Evolutionary conservation across 92 coral and sea anemone genomes (phyloP).

Genomic region (Palythoa caribaeorum): DNA sequence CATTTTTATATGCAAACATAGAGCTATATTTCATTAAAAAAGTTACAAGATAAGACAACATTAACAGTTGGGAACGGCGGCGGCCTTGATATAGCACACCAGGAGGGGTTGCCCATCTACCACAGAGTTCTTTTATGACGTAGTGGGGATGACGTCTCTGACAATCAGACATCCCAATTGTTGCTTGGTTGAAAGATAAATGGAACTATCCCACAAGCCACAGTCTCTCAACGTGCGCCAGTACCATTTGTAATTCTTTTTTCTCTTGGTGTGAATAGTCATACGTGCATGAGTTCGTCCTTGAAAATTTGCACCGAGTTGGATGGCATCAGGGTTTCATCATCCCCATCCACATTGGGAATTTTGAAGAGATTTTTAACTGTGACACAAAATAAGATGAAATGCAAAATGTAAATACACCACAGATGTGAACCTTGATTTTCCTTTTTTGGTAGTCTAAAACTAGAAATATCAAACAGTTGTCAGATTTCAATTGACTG

Average conservation of each 20-base stretch:
- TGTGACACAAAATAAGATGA: background rate
- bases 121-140: constrained; percentile 22
- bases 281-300: constrained; percentile 22
- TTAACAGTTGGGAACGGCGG: background rate
- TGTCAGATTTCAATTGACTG: too few species aligned
- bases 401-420: background rate
- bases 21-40: background rate
- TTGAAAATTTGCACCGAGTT: background rate
- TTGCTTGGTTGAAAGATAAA: background rate
- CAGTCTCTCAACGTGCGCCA: background rate
- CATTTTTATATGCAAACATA: background rate
- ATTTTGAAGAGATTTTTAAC: background rate
- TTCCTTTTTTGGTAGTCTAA: background rate
- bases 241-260: constrained; percentile 22
- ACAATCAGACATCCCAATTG: constrained; percentile 15
- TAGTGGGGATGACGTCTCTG: constrained; percentile 27
- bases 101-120: constrained; percentile 31
- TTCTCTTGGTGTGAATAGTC: constrained; percentile 13
- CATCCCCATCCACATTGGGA: background rate
- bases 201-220: background rate
- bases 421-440: background rate
- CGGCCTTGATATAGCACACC: background rate
- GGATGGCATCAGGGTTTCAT: background rate
- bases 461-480: background rate
- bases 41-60: background rate